Percentiles rank a stretch among this genome's conserved stretches.
phyloP scores from a whole-genome alignment of 2,113 vertebrate genomes.

The Odocoileus hemionus region DNA sequence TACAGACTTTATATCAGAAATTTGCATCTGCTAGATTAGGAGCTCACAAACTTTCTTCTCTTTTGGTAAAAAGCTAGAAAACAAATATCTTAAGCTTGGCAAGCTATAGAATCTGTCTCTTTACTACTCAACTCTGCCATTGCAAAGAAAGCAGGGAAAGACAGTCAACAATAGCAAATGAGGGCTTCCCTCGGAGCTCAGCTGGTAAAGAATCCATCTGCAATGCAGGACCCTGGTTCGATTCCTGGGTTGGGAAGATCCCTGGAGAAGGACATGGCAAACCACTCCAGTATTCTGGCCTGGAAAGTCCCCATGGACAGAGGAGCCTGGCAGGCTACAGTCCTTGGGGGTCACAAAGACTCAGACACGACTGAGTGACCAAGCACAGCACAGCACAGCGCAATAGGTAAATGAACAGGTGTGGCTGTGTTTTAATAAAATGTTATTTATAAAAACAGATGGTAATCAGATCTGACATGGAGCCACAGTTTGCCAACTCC shows the following conservation, averaged over 20 bases:
- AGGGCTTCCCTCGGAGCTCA: not conserved
- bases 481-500: not conserved
- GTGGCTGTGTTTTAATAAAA: not conserved
- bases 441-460: conserved; percentile 2
- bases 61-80: not conserved
- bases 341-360: not conserved
- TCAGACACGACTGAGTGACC: not conserved
- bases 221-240: not conserved
- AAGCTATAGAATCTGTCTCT: not conserved
- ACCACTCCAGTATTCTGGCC: not conserved
- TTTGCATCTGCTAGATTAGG: not conserved
- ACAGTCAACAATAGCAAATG: not conserved
- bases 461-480: not conserved
- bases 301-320: not conserved
- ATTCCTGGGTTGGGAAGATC: not conserved
- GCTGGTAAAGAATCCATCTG: not conserved
- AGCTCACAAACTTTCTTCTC: not conserved
- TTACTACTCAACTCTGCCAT: not conserved
- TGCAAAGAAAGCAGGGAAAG: not conserved
- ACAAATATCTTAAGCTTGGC: not conserved
- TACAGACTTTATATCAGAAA: not conserved
- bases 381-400: not conserved
- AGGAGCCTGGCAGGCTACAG: not conserved
- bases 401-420: not conserved
- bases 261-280: not conserved